Evolutionary conservation across 1,140 invertebrate genomes (phyloP), one percentile per base, ranked within the genome.

Genomic region (Trachymyrmex septentrionalis): DNA sequence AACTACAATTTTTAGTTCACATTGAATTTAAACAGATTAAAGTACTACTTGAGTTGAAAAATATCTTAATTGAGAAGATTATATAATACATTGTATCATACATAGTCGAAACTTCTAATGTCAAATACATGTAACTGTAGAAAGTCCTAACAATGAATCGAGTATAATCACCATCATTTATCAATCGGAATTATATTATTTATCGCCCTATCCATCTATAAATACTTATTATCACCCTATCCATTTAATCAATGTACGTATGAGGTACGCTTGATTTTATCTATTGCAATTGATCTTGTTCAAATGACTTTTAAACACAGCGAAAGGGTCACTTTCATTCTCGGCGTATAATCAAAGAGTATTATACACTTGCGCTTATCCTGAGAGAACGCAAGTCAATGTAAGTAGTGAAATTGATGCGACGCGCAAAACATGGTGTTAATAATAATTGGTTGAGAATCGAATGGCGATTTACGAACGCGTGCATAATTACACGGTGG

Each of bases 401-500:
- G 19, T 24, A 10, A 27, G 53, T 34, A 80, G 80, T 82, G 80
- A 84, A 84, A 84, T 84, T 84, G 72, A 82, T 14, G 21, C 21
- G 50, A 19, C 50, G 30, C 50, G 16, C 48, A 82, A 84, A 73
- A 50, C n/a, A 5, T 12, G n/a, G 7, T 21, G 19, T 73, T 82
- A 48, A 82, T 82, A 48, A 82, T 82, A 61, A 84, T 61, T 2
- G 38, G 24, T 30, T 30, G 64, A 55, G 5, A 19, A 30, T 57
- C 27, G 12, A 53, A 48, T n/a, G 34, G 12, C 27, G 61, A 64
- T 67, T 77, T 80, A 61, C 64, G 53, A 55, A n/a, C 55, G 14
- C 19, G 53, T 61, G 16, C 7, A 57, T 21, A 48, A 61, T 78
- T 87, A 85, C 89, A 44, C 88, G 78, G 38, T 16, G 72, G 91